Conservation (phyloP, 2,888 invertebrate genomes). For the Aphidoletes aphidimyza region DNA sequence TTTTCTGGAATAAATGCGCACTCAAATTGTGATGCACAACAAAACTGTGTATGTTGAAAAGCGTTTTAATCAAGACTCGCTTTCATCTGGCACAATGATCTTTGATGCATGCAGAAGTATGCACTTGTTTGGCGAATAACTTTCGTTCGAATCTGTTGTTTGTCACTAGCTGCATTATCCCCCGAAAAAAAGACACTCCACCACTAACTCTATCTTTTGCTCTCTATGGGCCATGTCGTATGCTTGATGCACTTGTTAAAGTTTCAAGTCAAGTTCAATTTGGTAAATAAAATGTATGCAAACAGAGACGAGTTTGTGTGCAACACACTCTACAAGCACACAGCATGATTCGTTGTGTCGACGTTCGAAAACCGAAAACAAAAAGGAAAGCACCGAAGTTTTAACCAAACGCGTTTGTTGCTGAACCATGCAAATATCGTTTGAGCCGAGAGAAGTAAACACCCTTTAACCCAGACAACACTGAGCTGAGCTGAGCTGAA, state of each 20-base stretch:
- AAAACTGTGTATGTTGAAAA: too few relatives aligned
- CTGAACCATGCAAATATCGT: constrained; percentile 13
- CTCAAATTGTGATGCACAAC: too few relatives aligned
- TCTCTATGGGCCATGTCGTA: constrained; percentile 16
- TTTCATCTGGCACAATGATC: not conserved
- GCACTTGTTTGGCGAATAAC: not conserved
- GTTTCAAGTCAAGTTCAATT: constrained; percentile 53
- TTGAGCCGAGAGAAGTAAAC: not conserved
- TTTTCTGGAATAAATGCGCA: not conserved
- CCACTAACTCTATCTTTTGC: not conserved
- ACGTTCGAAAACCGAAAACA: not conserved
- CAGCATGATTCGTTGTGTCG: not conserved
- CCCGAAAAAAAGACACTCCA: not conserved
- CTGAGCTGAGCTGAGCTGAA: too few relatives aligned
- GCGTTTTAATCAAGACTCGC: constrained; percentile 3
- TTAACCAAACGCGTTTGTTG: not conserved
- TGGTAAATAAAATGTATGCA: constrained; percentile 45
- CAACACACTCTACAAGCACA: not conserved
- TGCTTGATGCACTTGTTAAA: constrained; percentile 25
- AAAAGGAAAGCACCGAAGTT: not conserved
- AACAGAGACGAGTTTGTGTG: not conserved
- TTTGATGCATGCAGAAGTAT: not conserved
- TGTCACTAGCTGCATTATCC: not conserved
- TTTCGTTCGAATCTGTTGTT: constrained; percentile 11
- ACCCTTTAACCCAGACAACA: too few relatives aligned